Conservation (phyloP, 1,140 invertebrate species). For the Archivesica marissinica region DNA sequence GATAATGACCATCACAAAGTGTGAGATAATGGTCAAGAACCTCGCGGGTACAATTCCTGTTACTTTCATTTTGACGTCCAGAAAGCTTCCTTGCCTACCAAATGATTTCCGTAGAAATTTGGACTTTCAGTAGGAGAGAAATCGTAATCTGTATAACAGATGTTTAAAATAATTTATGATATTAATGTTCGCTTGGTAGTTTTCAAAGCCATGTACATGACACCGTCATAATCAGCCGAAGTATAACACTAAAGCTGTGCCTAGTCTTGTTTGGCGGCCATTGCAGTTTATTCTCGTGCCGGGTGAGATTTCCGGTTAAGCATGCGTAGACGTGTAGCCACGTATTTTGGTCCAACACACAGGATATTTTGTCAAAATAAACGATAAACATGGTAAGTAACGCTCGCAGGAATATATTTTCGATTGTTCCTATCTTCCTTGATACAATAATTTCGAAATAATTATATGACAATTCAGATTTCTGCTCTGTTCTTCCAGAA, state of each 20-base stretch:
- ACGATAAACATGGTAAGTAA: conserved; percentile 55
- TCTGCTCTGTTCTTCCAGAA: neutral
- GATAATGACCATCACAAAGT: conserved; percentile 75
- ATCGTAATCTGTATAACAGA: neutral
- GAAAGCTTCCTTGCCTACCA: conserved; percentile 60
- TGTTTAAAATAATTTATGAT: too few relatives aligned
- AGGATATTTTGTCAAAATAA: conserved; percentile 23
- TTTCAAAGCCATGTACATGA: too few relatives aligned
- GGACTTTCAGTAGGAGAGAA: too few relatives aligned
- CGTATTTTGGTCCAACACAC: conserved; percentile 66
- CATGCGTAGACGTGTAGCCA: conserved; percentile 68
- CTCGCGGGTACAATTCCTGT: conserved; percentile 77
- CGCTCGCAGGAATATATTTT: neutral
- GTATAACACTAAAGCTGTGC: neutral
- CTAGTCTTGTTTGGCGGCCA: conserved; percentile 62
- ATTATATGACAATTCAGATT: neutral
- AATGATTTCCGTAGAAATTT: too few relatives aligned
- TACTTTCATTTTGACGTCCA: conserved; percentile 61
- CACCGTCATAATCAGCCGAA: neutral
- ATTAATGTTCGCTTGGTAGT: too few relatives aligned
- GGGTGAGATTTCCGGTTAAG: conserved; percentile 37
- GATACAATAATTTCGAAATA: neutral
- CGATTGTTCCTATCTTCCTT: neutral
- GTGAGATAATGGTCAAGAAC: conserved; percentile 77
- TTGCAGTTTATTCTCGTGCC: conserved; percentile 39